These are phyloP conservation scores for Aethes cnicana DNA, from an alignment of 2,888 invertebrate genomes.

Conservation along the genomic window DNA sequence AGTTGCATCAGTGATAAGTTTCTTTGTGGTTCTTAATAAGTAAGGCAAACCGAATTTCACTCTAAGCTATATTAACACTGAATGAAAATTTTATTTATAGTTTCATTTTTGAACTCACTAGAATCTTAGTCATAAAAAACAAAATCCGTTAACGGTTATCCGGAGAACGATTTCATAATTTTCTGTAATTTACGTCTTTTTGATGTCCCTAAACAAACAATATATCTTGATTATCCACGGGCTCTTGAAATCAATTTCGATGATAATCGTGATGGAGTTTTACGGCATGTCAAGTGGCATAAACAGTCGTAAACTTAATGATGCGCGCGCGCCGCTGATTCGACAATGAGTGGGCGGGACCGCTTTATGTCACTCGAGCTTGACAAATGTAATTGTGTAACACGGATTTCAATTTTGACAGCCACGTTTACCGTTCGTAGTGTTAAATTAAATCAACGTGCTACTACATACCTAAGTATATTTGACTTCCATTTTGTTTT, in stretches of 20 bases:
- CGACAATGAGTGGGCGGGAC: slow-evolving; percentile 51
- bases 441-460: too few relatives aligned
- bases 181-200: background rate
- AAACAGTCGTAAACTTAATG: slow-evolving; percentile 59
- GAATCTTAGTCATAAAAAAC: too few relatives aligned
- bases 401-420: slow-evolving; percentile 12
- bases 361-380: slow-evolving; percentile 38
- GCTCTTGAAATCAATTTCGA: slow-evolving; percentile 32
- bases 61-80: too few relatives aligned
- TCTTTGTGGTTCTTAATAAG: slow-evolving; percentile 7
- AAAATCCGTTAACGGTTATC: too few relatives aligned
- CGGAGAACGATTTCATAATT: too few relatives aligned
- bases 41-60: too few relatives aligned
- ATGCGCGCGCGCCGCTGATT: slow-evolving; percentile 46
- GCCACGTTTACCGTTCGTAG: too few relatives aligned
- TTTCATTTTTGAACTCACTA: background rate
- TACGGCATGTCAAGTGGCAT: slow-evolving; percentile 51
- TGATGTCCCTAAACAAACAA: background rate
- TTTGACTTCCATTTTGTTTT: too few relatives aligned
- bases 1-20: slow-evolving; percentile 37
- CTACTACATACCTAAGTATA: too few relatives aligned
- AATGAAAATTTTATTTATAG: background rate
- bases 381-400: slow-evolving; percentile 3
- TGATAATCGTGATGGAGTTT: slow-evolving; percentile 38
- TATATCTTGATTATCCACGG: slow-evolving; percentile 27